phyloP scores from a whole-genome alignment of 2,888 invertebrate species.

The Notocelia uddmanniana region DNA sequence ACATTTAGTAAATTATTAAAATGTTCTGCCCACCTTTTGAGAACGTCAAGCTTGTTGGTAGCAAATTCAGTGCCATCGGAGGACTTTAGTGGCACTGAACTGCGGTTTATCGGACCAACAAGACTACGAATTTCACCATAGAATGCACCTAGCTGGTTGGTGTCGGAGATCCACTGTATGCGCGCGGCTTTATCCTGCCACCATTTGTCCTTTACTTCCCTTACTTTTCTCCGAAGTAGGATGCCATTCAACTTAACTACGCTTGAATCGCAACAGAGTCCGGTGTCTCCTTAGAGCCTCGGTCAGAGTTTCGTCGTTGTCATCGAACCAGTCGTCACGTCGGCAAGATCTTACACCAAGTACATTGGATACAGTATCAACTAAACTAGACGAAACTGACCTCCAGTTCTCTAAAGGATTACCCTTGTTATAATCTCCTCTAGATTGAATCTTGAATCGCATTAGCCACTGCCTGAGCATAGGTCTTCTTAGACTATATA shows the following conservation, averaged over 20 bases:
- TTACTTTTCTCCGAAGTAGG: too few species aligned
- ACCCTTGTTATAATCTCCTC: not conserved
- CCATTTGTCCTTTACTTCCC: conserved; percentile 9
- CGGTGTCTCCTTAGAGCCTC: not conserved
- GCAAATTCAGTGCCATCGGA: not conserved
- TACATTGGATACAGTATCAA: not conserved
- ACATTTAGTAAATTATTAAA: too few species aligned
- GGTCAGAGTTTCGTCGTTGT: conserved; percentile 2
- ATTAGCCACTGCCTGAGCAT: not conserved
- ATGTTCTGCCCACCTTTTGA: too few species aligned
- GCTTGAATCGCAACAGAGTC: not conserved
- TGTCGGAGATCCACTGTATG: conserved; percentile 13
- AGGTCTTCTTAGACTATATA: too few species aligned
- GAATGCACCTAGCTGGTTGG: too few species aligned
- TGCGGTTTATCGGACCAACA: not conserved
- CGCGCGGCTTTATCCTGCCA: not conserved
- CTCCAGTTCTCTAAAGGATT: not conserved
- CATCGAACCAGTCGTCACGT: not conserved
- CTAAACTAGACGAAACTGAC: not conserved
- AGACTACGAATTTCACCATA: not conserved
- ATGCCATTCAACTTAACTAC: not conserved
- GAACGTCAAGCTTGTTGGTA: not conserved
- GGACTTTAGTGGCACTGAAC: not conserved
- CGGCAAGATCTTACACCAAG: not conserved
- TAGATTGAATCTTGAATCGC: too few species aligned